phyloP scores from a whole-genome alignment of 2,888 invertebrate genomes.

The Chymomyza caudatula region DNA sequence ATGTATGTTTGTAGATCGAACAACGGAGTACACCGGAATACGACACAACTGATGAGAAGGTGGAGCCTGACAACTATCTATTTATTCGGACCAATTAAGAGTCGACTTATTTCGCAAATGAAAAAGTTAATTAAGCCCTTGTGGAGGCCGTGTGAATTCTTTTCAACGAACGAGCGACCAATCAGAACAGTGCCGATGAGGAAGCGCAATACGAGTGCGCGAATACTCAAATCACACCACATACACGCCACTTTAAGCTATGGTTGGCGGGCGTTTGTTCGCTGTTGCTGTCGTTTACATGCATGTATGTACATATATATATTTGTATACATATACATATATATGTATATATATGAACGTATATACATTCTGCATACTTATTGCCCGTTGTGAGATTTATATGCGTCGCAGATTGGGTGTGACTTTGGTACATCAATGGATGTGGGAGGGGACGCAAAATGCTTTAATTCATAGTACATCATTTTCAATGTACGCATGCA shows the following conservation, averaged over 20 bases:
- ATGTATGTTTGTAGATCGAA: not conserved
- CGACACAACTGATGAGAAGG: not conserved
- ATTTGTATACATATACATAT: not conserved
- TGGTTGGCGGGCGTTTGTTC: not conserved
- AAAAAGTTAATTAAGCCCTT: constrained; percentile 53
- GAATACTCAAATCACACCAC: constrained; percentile 38
- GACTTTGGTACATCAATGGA: not conserved
- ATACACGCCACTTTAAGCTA: constrained; percentile 3
- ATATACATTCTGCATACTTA: constrained; percentile 12
- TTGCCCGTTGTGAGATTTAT: constrained; percentile 29
- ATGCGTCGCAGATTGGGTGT: constrained; percentile 8
- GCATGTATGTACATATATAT: not conserved
- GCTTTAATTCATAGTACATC: not conserved
- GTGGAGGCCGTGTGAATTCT: not conserved
- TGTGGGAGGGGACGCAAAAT: not conserved
- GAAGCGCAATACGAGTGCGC: constrained; percentile 38
- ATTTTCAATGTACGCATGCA: not conserved
- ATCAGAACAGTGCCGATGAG: constrained; percentile 54
- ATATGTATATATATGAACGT: not conserved
- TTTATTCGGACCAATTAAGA: constrained; percentile 54
- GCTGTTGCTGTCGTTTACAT: not conserved
- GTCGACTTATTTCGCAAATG: constrained; percentile 38
- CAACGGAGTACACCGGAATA: too few species aligned
- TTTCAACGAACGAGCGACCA: constrained; percentile 47
- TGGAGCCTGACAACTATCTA: not conserved